These are phyloP conservation scores for Phyllotreta cruciferae DNA, from an alignment of 2,888 invertebrate genomes.

Conservation along the genomic window DNA sequence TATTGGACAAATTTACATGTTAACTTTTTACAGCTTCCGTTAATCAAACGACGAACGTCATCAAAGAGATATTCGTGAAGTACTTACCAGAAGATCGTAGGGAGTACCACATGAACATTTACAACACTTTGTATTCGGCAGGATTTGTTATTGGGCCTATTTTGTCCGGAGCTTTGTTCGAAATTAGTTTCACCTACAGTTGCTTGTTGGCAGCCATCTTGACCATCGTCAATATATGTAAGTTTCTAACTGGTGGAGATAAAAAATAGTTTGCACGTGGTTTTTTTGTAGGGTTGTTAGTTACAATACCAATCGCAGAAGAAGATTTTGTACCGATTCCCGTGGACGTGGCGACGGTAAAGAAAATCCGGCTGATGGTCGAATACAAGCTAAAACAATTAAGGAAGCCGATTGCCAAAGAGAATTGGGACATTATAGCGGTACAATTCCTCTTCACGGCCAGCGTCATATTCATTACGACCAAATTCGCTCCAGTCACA, in stretches of 20 bases:
- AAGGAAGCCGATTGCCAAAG: too few relatives aligned
- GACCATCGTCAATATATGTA: conserved; percentile 38
- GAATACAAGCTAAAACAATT: too few relatives aligned
- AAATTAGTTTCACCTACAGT: conserved; percentile 38
- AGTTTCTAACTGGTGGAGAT: conserved; percentile 20
- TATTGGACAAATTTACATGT: too few relatives aligned
- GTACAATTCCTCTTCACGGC: too few relatives aligned
- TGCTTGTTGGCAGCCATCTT: conserved; percentile 39
- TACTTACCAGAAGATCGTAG: conserved; percentile 33
- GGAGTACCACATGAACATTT: conserved; percentile 29
- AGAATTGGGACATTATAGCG: too few relatives aligned
- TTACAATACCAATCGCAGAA: too few relatives aligned
- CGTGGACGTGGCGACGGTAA: too few relatives aligned
- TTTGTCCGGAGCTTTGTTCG: conserved; percentile 42
- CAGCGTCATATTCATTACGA: too few relatives aligned
- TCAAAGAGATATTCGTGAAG: conserved; percentile 37
- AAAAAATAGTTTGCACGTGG: too few relatives aligned
- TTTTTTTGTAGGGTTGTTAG: conserved; percentile 10
- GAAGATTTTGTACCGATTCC: too few relatives aligned
- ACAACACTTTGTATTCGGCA: conserved; percentile 37
- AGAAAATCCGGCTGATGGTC: too few relatives aligned
- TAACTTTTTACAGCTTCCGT: conserved; percentile 35
- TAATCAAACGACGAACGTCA: conserved; percentile 41
- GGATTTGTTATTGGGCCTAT: conserved; percentile 44
- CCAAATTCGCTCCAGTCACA: too few relatives aligned